Evolutionary conservation across 2,113 vertebrate species (phyloP).

Genomic region (Proteles cristata): DNA sequence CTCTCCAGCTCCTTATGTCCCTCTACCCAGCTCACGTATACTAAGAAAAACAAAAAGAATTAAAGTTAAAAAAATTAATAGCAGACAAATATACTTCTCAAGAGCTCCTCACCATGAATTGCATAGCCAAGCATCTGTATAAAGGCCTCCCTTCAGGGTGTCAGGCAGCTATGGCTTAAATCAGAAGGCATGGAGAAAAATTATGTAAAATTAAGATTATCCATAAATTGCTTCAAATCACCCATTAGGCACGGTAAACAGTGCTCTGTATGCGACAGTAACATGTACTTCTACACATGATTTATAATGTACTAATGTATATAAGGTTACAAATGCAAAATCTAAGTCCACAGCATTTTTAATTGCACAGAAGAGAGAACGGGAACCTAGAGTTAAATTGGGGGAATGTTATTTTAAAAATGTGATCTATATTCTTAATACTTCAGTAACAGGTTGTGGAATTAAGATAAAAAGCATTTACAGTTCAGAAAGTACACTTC

Average conservation of each 20-base stretch:
- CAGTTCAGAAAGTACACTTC: conserved; percentile 2
- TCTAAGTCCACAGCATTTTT: conserved; percentile 32
- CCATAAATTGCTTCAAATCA: conserved; percentile 32
- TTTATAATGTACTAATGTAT: conserved; percentile 30
- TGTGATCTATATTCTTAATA: neutral
- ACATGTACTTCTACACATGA: neutral
- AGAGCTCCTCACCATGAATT: neutral
- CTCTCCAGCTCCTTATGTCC: too few species aligned
- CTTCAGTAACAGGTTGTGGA: conserved; percentile 16
- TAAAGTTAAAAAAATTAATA: neutral
- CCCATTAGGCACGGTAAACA: neutral
- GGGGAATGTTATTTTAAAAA: neutral
- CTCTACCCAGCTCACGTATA: neutral
- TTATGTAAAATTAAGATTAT: neutral
- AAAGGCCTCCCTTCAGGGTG: neutral
- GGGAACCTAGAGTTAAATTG: neutral
- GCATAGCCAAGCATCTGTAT: neutral
- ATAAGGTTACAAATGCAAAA: conserved; percentile 20
- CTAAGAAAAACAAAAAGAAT: neutral
- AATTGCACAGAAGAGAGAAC: neutral
- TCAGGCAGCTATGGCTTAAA: neutral
- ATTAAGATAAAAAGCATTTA: conserved; percentile 6
- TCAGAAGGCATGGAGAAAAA: neutral
- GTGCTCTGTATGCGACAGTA: neutral
- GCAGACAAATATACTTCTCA: neutral